Percentiles rank a stretch among this genome's conserved stretches.
Evolutionary conservation across 2,888 invertebrate species (phyloP).

Genomic region (Serrognathus titanus): DNA sequence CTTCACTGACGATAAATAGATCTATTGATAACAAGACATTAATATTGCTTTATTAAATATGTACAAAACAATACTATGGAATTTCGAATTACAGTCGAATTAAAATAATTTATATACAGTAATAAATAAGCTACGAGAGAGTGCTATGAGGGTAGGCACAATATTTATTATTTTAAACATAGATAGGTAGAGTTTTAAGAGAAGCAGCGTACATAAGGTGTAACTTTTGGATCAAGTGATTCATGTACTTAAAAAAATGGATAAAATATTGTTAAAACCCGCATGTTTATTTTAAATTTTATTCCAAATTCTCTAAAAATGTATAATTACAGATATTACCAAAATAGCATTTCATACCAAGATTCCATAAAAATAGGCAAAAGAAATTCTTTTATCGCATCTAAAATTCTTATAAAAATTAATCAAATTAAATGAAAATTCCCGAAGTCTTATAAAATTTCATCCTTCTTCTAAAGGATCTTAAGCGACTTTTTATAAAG

Average conservation of each 20-base stretch:
- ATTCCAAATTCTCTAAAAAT: no score
- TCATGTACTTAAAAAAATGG: no score
- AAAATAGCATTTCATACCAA: not conserved
- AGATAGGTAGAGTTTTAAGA: not conserved
- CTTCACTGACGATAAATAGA: constrained; percentile 25
- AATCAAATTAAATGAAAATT: no score
- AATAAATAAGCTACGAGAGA: constrained; percentile 10
- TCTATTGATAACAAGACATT: constrained; percentile 29
- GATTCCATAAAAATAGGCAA: not conserved
- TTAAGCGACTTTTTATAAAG: no score
- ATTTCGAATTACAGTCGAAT: not conserved
- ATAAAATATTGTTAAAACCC: no score
- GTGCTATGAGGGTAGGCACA: constrained; percentile 31
- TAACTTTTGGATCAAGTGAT: no score
- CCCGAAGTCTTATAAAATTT: no score
- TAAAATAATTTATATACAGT: constrained; percentile 8
- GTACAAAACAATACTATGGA: constrained; percentile 13
- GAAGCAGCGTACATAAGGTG: not conserved
- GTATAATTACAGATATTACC: no score
- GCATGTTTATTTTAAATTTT: no score
- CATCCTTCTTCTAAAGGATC: no score
- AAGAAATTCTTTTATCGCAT: no score
- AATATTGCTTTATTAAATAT: constrained; percentile 40
- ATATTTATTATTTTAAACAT: constrained; percentile 24
- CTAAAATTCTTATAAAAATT: no score